Base-by-base conservation (phyloP, 1,140 invertebrate genomes). In the Orius insidiosus region DNA sequence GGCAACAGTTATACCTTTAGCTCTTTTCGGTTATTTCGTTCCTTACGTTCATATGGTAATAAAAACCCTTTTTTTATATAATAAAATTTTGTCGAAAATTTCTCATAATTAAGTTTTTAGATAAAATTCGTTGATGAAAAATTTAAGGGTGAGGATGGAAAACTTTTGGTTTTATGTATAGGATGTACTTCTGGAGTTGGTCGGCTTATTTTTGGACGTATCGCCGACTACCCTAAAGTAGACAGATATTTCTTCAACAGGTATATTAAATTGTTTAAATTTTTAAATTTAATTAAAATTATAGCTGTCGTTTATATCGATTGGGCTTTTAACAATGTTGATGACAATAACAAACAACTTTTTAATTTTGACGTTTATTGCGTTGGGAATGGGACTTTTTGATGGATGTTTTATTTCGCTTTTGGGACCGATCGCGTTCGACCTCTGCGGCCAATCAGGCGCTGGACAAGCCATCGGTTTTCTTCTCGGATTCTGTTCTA, bases 381-480 rank as follows among this genome's bases (percentile, higher is more conserved):
- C 74, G 13, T 62, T 92, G 9, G 63, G 74, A 0, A 83, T 94
- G 77, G 89, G 90, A 1, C 58, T 94, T 3, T 89, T 88, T 56
- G 90, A 95, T 60, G 90, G 90, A 30, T 87, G 85, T 52, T 93
- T 95, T n/a, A n/a, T 95, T 50, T 81, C 85, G 1, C 68, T 95
- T 9, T 66, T 95, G 31, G 88, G 89, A 1, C 88, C 89, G 0
- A 89, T 95, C 45, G 88, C 87, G 2, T 90, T 92, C 60, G 83
- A 93, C 58, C 70, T 94, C 31, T 89, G 87, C 52, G 90, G 88
- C 2, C 73, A 75, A 13, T 68, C 72, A 32, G 78, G 81, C 7
- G 89, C 86, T 0, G 81, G 85, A 1, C 87, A 93, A 61, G 88
- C 85, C 0, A 92, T 95, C 54, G 88, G 89, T 0, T 90, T 85